A percentile compares a stretch with the other conserved stretches of the same genome.
Conservation (phyloP, 2,888 invertebrate genomes). For the Ctenicera cuprea region DNA sequence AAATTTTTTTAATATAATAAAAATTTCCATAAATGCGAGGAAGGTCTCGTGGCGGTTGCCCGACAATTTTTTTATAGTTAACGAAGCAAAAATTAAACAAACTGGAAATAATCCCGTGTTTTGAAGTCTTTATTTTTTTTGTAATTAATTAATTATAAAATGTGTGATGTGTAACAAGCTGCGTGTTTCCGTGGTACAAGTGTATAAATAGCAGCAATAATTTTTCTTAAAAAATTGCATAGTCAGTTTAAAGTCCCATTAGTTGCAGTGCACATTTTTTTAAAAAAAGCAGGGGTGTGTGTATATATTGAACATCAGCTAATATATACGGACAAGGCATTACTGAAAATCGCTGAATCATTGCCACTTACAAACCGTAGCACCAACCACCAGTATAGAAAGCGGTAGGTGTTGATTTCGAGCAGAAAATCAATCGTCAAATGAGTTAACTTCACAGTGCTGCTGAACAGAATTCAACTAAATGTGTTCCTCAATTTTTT, state of each 20-base stretch:
- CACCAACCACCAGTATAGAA: slow-evolving; percentile 1
- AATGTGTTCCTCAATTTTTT: slow-evolving; percentile 61
- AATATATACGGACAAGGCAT: slow-evolving; percentile 46
- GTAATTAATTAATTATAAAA: slow-evolving; percentile 6
- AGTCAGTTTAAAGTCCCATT: slow-evolving; percentile 42
- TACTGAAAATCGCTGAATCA: slow-evolving; percentile 54
- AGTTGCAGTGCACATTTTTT: slow-evolving; percentile 32
- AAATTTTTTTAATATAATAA: too few relatives aligned
- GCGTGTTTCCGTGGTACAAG: background rate
- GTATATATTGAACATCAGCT: slow-evolving; percentile 49
- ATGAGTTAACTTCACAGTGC: background rate
- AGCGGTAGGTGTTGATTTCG: background rate
- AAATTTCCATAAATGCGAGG: too few relatives aligned
- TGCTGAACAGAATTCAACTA: slow-evolving; percentile 30
- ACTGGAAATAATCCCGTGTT: too few relatives aligned
- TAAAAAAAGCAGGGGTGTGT: slow-evolving; percentile 36
- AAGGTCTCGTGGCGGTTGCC: too few relatives aligned
- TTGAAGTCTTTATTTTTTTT: background rate
- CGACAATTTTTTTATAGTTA: too few relatives aligned
- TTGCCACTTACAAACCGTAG: slow-evolving; percentile 50
- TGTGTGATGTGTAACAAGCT: background rate
- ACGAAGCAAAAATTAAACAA: too few relatives aligned
- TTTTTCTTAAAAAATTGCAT: slow-evolving; percentile 34
- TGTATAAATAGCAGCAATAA: slow-evolving; percentile 10
- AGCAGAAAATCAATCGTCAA: background rate